Conservation (phyloP, 1,140 invertebrate species). For the Helicoverpa zea region DNA sequence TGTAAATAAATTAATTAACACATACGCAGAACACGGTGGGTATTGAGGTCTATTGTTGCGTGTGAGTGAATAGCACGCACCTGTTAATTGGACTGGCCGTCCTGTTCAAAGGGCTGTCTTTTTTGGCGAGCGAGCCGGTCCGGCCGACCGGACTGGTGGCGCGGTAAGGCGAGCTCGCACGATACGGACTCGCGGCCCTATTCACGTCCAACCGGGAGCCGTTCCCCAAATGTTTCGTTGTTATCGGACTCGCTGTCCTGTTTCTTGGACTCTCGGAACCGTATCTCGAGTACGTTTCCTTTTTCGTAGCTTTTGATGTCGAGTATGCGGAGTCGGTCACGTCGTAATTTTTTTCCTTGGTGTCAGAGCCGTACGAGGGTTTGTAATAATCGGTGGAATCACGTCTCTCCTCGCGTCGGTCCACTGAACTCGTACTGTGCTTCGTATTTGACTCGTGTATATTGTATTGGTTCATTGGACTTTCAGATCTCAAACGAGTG, state of each 20-base stretch:
- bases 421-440: conserved; percentile 73
- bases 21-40: conserved; percentile 18
- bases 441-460: conserved; percentile 76
- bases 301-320: conserved; percentile 74
- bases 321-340: conserved; percentile 80
- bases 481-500: conserved; percentile 80
- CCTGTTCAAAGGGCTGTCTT: conserved; percentile 81
- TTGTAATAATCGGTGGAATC: conserved; percentile 83
- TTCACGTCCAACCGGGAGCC: conserved; percentile 78
- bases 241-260: conserved; percentile 84
- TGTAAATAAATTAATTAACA: conserved; percentile 48
- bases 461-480: conserved; percentile 79
- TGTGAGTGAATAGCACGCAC: conserved; percentile 62
- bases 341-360: conserved; percentile 81
- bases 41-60: conserved; percentile 40
- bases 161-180: conserved; percentile 79
- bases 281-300: conserved; percentile 74
- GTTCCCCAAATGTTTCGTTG: conserved; percentile 82
- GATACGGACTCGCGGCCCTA: conserved; percentile 77
- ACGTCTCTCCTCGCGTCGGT: conserved; percentile 76
- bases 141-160: conserved; percentile 79
- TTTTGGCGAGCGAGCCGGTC: conserved; percentile 79
- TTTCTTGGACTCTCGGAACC: conserved; percentile 83
- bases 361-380: conserved; percentile 73
- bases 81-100: conserved; percentile 85